These are phyloP conservation scores for Tuberolachnus salignus DNA, from an alignment of 2,888 invertebrate genomes.

Conservation along the genomic window DNA sequence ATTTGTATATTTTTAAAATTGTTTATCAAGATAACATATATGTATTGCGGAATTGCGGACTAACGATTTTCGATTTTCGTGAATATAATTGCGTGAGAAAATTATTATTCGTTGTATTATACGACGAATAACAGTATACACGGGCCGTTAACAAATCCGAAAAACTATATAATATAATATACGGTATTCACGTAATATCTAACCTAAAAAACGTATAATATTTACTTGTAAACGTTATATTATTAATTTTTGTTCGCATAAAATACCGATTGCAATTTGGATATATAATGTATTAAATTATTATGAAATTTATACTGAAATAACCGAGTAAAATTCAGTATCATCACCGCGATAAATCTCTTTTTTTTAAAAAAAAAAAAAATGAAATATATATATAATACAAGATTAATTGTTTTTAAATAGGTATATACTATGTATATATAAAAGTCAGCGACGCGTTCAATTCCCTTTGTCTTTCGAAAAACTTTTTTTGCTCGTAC, in stretches of 20 bases:
- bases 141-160: neutral
- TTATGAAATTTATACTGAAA: neutral
- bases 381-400: neutral
- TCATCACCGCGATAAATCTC: neutral
- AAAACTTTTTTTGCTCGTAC: constrained; percentile 3
- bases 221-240: too few relatives aligned
- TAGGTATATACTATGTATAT: too few relatives aligned
- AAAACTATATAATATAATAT: neutral
- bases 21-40: constrained; percentile 31
- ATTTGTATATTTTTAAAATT: constrained; percentile 19
- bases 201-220: too few relatives aligned
- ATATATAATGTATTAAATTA: too few relatives aligned
- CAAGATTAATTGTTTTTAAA: constrained; percentile 8
- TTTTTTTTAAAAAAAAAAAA: too few relatives aligned
- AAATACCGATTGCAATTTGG: too few relatives aligned
- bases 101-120: neutral
- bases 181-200: neutral
- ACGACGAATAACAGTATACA: neutral
- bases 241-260: too few relatives aligned
- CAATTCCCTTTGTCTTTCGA: neutral
- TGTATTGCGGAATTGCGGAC: too few relatives aligned
- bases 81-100: neutral
- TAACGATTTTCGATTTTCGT: neutral
- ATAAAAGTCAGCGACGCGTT: neutral
- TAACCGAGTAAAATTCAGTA: neutral